These are phyloP conservation scores for Boulengerochromis microlepis DNA, from an alignment of 2,113 vertebrate genomes.

Conservation along the genomic window DNA sequence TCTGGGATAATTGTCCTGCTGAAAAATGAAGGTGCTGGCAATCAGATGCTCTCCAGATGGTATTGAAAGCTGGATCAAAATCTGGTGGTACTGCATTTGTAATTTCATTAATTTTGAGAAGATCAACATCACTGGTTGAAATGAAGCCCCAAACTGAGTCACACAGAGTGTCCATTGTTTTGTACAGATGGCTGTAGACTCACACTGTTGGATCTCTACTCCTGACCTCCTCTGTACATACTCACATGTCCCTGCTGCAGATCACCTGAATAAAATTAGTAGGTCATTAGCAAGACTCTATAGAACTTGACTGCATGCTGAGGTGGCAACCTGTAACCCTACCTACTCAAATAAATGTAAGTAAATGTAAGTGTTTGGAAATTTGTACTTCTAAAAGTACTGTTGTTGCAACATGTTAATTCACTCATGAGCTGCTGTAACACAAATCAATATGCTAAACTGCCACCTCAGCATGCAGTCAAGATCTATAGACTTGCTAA, in stretches of 20 bases:
- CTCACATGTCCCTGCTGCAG: not conserved
- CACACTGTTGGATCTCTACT: not conserved
- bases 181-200: not conserved
- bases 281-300: not conserved
- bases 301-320: not conserved
- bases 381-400: not conserved
- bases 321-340: not conserved
- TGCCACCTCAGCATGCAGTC: not conserved
- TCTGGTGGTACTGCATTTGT: not conserved
- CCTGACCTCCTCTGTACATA: not conserved
- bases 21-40: not conserved
- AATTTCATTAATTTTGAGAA: not conserved
- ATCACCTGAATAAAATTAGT: not conserved
- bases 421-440: not conserved
- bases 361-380: not conserved
- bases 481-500: not conserved
- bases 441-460: not conserved
- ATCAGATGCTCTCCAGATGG: not conserved
- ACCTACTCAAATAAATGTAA: not conserved
- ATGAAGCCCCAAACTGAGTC: not conserved
- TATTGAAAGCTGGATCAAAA: not conserved
- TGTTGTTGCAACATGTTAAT: not conserved
- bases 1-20: not conserved
- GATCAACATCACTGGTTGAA: not conserved
- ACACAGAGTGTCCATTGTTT: not conserved